Percentiles rank a stretch among this genome's conserved stretches.
Conservation (phyloP, 2,113 vertebrate genomes). For the Engystomops pustulosus region DNA sequence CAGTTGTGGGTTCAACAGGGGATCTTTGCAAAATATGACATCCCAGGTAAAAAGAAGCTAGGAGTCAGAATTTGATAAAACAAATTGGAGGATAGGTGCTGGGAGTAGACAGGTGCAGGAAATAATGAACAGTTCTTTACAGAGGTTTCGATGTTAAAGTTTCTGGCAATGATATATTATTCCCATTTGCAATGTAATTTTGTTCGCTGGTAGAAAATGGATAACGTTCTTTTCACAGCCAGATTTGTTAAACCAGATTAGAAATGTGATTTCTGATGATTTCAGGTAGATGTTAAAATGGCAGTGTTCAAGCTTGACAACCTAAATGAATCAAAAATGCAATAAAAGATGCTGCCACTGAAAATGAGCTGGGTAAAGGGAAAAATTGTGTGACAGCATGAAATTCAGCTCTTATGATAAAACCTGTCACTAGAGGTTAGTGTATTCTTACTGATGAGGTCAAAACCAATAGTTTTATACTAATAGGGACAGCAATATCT, state of each 20-base stretch:
- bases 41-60: conserved; percentile 12
- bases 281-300: background rate
- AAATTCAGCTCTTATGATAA: conserved; percentile 40
- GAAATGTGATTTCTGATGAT: conserved; percentile 1
- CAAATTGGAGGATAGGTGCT: conserved; percentile 17
- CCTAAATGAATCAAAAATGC: background rate
- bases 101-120: conserved; percentile 8
- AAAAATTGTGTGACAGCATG: conserved; percentile 29
- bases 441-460: conserved; percentile 48
- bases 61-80: conserved; percentile 23
- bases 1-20: background rate
- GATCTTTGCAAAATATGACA: conserved; percentile 25
- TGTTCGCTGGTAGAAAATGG: conserved; percentile 43
- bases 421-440: conserved; percentile 35
- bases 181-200: conserved; percentile 49
- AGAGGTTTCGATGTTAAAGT: conserved; percentile 49
- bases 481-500: conserved; percentile 58
- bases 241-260: conserved; percentile 63
- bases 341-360: conserved; percentile 1
- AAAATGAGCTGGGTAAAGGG: background rate
- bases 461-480: conserved; percentile 59
- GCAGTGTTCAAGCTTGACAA: background rate
- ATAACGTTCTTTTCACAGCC: conserved; percentile 41
- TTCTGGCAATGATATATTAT: conserved; percentile 55
- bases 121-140: conserved; percentile 48